A percentile compares a stretch with the other conserved stretches of the same genome.
These are phyloP conservation scores for Phacellophora camtschatica DNA, from an alignment of 30 jellyfish, hydroid and myxozoan genomes.

Conservation along the genomic window DNA sequence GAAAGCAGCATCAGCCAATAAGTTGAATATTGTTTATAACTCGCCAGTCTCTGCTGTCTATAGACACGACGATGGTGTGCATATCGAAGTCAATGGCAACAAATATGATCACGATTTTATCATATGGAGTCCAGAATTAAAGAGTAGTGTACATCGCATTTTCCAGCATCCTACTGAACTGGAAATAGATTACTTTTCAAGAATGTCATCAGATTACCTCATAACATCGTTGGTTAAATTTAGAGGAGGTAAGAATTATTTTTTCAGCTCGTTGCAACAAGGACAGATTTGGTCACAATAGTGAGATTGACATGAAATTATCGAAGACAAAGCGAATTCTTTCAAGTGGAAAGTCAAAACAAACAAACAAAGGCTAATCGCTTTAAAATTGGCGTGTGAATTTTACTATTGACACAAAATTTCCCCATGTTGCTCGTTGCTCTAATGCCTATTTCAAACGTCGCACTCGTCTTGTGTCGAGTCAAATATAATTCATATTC, in stretches of 20 bases:
- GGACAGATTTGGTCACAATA: too few relatives aligned
- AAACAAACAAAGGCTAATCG: too few relatives aligned
- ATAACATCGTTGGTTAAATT: background rate
- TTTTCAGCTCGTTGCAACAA: too few relatives aligned
- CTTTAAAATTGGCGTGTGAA: too few relatives aligned
- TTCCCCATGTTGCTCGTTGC: too few relatives aligned
- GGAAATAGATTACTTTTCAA: slow-evolving; percentile 3
- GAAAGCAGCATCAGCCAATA: slow-evolving; percentile 38
- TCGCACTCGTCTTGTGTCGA: too few relatives aligned
- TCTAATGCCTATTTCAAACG: too few relatives aligned
- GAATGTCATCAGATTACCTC: slow-evolving; percentile 2
- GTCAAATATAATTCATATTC: too few relatives aligned
- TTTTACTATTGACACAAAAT: too few relatives aligned
- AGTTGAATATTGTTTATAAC: slow-evolving; percentile 32
- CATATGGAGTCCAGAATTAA: slow-evolving; percentile 92
- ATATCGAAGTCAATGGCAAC: slow-evolving; percentile 17
- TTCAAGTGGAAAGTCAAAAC: too few relatives aligned
- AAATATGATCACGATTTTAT: slow-evolving; percentile 61
- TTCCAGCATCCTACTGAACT: background rate
- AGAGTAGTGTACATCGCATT: slow-evolving; percentile 37
- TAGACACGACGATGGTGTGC: slow-evolving; percentile 16
- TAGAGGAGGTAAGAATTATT: background rate
- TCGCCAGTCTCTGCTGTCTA: slow-evolving; percentile 13
- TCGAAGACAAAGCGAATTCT: too few relatives aligned
- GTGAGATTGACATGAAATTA: too few relatives aligned